These are phyloP conservation scores for Chamaea fasciata DNA, from an alignment of 2,113 vertebrate species.

Conservation along the genomic window DNA sequence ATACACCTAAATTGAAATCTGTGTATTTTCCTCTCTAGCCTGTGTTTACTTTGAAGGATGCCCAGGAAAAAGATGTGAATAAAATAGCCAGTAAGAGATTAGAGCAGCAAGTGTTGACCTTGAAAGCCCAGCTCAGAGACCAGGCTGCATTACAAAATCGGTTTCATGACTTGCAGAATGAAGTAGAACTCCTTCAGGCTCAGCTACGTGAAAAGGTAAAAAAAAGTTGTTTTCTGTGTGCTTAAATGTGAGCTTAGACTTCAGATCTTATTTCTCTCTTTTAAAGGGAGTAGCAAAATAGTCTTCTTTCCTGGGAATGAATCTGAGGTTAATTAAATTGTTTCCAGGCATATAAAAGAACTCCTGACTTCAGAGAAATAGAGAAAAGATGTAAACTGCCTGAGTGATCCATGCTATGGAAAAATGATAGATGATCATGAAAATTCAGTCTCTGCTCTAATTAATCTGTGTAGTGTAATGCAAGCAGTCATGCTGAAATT, in stretches of 20 bases:
- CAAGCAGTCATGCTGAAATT: neutral
- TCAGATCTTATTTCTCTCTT: neutral
- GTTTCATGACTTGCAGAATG: neutral
- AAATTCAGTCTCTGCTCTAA: neutral
- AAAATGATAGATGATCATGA: neutral
- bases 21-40: neutral
- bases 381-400: neutral
- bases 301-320: neutral
- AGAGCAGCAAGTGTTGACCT: conserved; percentile 52
- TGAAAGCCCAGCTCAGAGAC: conserved; percentile 72
- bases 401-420: neutral
- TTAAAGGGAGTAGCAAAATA: neutral
- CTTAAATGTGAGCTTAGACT: neutral
- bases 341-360: neutral
- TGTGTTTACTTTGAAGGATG: neutral
- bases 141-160: conserved; percentile 1
- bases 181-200: conserved; percentile 53
- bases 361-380: neutral
- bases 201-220: conserved; percentile 74
- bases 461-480: neutral
- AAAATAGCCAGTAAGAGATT: conserved; percentile 36
- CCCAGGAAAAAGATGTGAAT: neutral
- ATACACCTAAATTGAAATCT: neutral
- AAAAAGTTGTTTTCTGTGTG: neutral
- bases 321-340: neutral